Base-by-base conservation (phyloP, 2,888 invertebrate genomes). In the Coelogynopora nodosa region DNA sequence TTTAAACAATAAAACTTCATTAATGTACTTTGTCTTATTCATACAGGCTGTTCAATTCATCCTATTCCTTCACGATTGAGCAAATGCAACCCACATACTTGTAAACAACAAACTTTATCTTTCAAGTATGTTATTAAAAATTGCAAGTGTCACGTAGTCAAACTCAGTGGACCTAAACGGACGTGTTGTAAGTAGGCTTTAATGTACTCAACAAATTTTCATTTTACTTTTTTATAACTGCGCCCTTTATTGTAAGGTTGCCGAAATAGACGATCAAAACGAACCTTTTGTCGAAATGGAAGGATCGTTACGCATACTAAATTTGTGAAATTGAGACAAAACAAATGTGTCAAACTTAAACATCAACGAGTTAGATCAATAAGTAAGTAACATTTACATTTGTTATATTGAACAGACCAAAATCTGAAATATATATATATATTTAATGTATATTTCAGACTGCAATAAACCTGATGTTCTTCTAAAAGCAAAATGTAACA, bases 91-190 rank as follows among this genome's bases (percentile, higher is more conserved):
- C 49, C 18, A 18, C 29, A 23, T 27, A 29, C 49, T 27, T 85
- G 85, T 29, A 29, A 85, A 1, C 67, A 85, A 67, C 49, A 67
- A 26, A 18, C 27, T 26, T 26, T 80, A 26, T 74, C 23, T 0
- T 85, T 31, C 67, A 85, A 85, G 67, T 27, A n/a, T 18, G 67
- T 85, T 29, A 85, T 85, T 0, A 67, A 26, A n/a, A 67, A 85
- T n/a, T 85, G 85, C 28, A 80, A 85, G 29, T 85, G 85, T 67
- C 67, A 27, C 13, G 31, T 67, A 2, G 67, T 27, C n/a, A 85
- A 26, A 85, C 30, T 84, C 23, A 13, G 13, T 0, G 84, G 84
- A 0, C 84, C 30, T 26, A 29, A 84, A 27, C n/a, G n/a, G 30
- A 84, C 84, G 1, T 84, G 84, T 30, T 84, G 84, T 84, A 2